Conservation (phyloP, 2,797 vertebrate genomes). For the Sciurus vulgaris region DNA sequence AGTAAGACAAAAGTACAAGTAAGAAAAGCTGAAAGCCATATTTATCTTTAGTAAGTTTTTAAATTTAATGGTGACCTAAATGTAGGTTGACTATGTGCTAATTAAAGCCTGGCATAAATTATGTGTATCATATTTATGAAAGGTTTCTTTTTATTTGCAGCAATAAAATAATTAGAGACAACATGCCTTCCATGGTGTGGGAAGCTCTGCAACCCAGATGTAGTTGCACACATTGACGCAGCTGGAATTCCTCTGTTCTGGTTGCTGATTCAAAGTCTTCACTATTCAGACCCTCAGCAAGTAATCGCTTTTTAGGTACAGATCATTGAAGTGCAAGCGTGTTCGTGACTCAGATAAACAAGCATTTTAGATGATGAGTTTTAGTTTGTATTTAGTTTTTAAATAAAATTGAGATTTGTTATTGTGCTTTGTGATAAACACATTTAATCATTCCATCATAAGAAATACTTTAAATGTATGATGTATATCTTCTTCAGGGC, state of each 20-base stretch:
- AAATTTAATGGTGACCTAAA: conserved; percentile 32
- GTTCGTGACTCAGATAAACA: neutral
- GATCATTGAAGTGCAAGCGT: neutral
- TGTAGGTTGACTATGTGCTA: neutral
- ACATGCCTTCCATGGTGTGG: conserved; percentile 27
- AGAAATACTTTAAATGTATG: neutral
- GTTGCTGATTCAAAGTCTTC: conserved; percentile 51
- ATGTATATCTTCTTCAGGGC: neutral
- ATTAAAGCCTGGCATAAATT: conserved; percentile 61
- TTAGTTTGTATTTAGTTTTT: neutral
- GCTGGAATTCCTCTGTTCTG: conserved; percentile 29
- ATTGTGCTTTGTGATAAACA: neutral
- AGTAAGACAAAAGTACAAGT: conserved; percentile 7
- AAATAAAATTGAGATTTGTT: conserved; percentile 16
- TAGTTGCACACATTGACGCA: conserved; percentile 35
- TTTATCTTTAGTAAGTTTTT: conserved; percentile 21
- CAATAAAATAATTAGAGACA: conserved; percentile 75
- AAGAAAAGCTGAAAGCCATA: neutral
- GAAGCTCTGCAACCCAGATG: conserved; percentile 8
- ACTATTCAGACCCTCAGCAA: neutral
- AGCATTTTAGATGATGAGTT: neutral
- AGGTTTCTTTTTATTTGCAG: conserved; percentile 69
- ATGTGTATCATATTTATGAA: conserved; percentile 54
- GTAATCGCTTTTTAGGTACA: neutral
- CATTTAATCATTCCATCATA: neutral